Evolutionary conservation across 2,797 vertebrate species (phyloP), one percentile per base, ranked within the genome.

Genomic region (Mareca strepera): DNA sequence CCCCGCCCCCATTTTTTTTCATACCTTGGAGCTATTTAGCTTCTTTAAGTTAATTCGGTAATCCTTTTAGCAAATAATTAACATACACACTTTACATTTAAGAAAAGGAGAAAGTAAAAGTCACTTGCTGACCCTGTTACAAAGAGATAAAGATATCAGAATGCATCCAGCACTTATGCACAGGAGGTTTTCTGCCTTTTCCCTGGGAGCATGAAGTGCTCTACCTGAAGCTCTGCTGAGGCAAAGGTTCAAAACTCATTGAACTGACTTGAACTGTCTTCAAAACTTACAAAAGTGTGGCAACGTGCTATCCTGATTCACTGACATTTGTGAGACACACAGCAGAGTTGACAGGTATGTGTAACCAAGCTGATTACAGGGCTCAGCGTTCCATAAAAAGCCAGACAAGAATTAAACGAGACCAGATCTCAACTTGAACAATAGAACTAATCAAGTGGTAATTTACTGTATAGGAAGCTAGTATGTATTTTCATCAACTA

Each of bases 381-480:
- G 60, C 56, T 94, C 64, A 92, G 82, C 48, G 70, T 80, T 88
- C 72, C 85, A 80, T 37, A 80, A 85, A 88, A 82, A 94, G 67
- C 12, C 43, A 82, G 52, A 67, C 22, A 73, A 92, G 77, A 93
- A 93, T 84, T 80, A 92, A 77, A 66, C 2, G 53, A 72, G 48
- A 92, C 44, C 25, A 84, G 70, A 29, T 89, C 82, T 62, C 11
- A 80, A 56, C 2, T 0, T 50, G 78, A 9, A 78, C 56, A 93
- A 84, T 22, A 82, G 56, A 90, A 79, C 73, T 80, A 90, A 90
- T 77, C 35, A 93, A 93, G 70, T 29, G 14, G 33, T 79, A 86
- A 94, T 97, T 92, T 82, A 86, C 67, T 74, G 83, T 55, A 90
- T 59, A 68, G 69, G 31, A 92, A 70, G 48, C 77, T 15, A 43